These are phyloP conservation scores for Philereme transversata DNA, from an alignment of 2,888 invertebrate species.

Conservation along the genomic window DNA sequence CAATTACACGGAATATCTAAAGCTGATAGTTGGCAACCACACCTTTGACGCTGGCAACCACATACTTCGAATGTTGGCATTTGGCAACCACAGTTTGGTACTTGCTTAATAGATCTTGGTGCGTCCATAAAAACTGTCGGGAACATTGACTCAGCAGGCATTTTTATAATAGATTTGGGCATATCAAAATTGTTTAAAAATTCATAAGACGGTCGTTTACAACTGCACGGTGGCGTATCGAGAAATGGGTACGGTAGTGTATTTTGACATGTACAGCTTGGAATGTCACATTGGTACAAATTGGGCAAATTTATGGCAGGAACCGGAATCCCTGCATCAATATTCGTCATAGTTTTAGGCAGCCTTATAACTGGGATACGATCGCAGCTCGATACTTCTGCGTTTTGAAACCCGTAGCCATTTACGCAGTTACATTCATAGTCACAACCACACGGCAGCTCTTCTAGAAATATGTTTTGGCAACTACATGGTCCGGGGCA, in stretches of 20 bases:
- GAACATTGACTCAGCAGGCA: constrained; percentile 12
- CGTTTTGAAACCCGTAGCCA: constrained; percentile 20
- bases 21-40: constrained; percentile 16
- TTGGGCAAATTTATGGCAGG: constrained; percentile 16
- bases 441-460: constrained; percentile 27
- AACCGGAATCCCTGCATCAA: constrained; percentile 8
- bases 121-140: constrained; percentile 9
- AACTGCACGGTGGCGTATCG: constrained; percentile 2
- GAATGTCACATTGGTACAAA: constrained; percentile 16
- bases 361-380: constrained; percentile 23
- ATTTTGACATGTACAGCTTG: constrained; percentile 24
- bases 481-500: constrained; percentile 14
- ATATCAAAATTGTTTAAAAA: constrained; percentile 7
- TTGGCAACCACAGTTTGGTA: constrained; percentile 11
- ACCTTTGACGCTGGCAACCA: constrained; percentile 20
- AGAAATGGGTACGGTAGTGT: constrained; percentile 8
- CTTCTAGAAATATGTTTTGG: constrained; percentile 27
- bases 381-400: constrained; percentile 19
- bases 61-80: constrained; percentile 3
- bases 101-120: constrained; percentile 2
- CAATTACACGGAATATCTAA: constrained; percentile 25
- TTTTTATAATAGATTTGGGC: constrained; percentile 9
- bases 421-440: constrained; percentile 18
- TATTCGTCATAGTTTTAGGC: constrained; percentile 11
- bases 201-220: constrained; percentile 1